Percentiles rank a stretch among this genome's conserved stretches.
Evolutionary conservation across 2,113 vertebrate species (phyloP).

Genomic region (Albula goreensis): DNA sequence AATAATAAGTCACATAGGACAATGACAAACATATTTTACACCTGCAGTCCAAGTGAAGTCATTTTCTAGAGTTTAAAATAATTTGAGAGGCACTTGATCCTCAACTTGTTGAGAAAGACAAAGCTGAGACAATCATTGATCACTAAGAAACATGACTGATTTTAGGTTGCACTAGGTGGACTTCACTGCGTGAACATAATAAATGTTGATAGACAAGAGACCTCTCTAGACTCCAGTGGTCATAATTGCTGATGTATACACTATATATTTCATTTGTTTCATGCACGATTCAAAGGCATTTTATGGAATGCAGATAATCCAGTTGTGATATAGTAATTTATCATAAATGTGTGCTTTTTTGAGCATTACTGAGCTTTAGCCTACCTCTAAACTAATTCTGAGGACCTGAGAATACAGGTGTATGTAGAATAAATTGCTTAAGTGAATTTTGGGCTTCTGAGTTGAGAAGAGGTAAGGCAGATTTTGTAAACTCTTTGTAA

Average conservation of each 20-base stretch:
- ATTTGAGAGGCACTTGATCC: not conserved
- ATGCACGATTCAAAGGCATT: not conserved
- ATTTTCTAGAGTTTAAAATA: not conserved
- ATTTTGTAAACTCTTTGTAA: too few relatives aligned
- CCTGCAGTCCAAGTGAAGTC: too few relatives aligned
- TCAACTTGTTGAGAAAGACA: not conserved
- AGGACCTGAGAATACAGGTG: too few relatives aligned
- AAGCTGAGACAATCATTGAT: not conserved
- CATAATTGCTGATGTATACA: not conserved
- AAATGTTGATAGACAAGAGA: not conserved
- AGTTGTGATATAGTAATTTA: too few relatives aligned
- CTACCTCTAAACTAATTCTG: too few relatives aligned
- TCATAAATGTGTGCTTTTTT: too few relatives aligned
- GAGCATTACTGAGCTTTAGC: too few relatives aligned
- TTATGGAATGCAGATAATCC: not conserved
- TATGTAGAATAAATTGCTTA: too few relatives aligned
- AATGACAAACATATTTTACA: too few relatives aligned
- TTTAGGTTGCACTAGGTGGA: not conserved
- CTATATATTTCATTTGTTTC: not conserved
- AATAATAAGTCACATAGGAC: too few relatives aligned
- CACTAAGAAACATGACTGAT: not conserved
- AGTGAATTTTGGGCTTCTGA: too few relatives aligned
- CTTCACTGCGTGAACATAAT: not conserved
- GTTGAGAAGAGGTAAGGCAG: too few relatives aligned
- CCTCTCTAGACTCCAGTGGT: not conserved